Evolutionary conservation across 2,797 vertebrate genomes (phyloP).

Genomic region (Borostomias antarcticus): DNA sequence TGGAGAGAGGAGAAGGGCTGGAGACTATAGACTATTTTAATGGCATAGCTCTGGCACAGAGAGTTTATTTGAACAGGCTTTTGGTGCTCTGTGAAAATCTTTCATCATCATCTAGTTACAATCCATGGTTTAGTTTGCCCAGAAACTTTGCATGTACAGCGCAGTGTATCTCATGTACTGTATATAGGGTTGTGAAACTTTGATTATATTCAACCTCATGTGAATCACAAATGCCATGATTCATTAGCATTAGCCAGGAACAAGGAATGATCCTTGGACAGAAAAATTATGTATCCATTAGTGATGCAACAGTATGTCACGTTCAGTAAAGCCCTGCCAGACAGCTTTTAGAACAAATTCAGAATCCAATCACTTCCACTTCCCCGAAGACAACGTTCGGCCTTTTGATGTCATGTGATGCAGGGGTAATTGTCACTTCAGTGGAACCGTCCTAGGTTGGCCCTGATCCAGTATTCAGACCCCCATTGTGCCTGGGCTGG

Average conservation of each 20-base stretch:
- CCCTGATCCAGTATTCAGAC: background rate
- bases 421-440: background rate
- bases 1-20: conserved; percentile 19
- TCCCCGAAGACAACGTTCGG: background rate
- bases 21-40: conserved; percentile 6
- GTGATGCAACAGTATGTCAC: too few species aligned
- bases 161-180: too few species aligned
- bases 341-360: background rate
- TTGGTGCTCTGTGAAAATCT: background rate
- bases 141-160: too few species aligned
- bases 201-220: too few species aligned
- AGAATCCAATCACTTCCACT: conserved; percentile 1
- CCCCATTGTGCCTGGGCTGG: background rate
- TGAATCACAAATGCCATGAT: too few species aligned
- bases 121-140: background rate
- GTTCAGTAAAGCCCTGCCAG: too few species aligned
- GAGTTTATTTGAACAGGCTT: background rate
- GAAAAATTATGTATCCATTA: too few species aligned
- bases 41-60: background rate
- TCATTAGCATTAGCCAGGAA: too few species aligned
- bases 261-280: too few species aligned
- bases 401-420: conserved; percentile 6
- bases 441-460: background rate
- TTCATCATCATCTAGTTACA: background rate
- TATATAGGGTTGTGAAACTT: too few species aligned